Conservation (phyloP, 1,140 invertebrate species). For the Polypedilum pembai region DNA sequence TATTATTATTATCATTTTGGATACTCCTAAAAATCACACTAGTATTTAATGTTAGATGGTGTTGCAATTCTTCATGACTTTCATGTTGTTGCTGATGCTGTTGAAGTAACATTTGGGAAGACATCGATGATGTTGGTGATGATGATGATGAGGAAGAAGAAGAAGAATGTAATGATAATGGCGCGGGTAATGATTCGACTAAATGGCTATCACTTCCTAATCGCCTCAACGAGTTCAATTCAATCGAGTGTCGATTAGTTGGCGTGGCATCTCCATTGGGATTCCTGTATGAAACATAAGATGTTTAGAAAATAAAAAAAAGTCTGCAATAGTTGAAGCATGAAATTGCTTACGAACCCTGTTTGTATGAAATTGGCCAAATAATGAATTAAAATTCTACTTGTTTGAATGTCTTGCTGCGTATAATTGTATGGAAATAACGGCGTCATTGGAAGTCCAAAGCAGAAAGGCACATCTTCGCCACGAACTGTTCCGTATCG, state of each 20-base stretch:
- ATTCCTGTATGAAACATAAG: background rate
- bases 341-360: slow-evolving; percentile 55
- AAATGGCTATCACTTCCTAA: slow-evolving; percentile 10
- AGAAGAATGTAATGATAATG: background rate
- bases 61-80: background rate
- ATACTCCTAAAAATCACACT: background rate
- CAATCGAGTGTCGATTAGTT: background rate
- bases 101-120: slow-evolving; percentile 6
- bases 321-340: background rate
- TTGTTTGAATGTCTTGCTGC: slow-evolving; percentile 59
- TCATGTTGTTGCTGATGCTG: background rate
- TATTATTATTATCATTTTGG: background rate
- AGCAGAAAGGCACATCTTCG: slow-evolving; percentile 90
- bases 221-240: slow-evolving; percentile 2
- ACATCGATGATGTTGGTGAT: background rate
- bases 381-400: slow-evolving; percentile 69
- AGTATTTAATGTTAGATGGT: slow-evolving; percentile 5
- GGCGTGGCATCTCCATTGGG: slow-evolving; percentile 18
- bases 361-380: slow-evolving; percentile 73
- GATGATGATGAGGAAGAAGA: too few relatives aligned
- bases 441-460: slow-evolving; percentile 79
- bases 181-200: slow-evolving; percentile 5
- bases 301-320: background rate
- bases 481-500: slow-evolving; percentile 73
- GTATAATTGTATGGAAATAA: slow-evolving; percentile 63